Conservation (phyloP, 2,797 vertebrate species). For the Anguilla anguilla region DNA sequence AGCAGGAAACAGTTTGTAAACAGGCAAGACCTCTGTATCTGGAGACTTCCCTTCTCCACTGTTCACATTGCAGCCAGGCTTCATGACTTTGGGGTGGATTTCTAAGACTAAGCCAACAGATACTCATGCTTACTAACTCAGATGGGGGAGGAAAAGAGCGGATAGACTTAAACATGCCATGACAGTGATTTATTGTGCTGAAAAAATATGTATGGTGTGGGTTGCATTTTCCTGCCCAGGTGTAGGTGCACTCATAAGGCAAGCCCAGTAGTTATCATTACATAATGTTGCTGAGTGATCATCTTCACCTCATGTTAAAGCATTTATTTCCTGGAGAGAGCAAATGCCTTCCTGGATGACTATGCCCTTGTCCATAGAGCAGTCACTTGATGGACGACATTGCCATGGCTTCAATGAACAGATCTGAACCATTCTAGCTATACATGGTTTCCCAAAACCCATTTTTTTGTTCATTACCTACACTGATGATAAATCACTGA, state of each 20-base stretch:
- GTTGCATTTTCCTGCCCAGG: background rate
- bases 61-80: background rate
- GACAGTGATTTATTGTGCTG: background rate
- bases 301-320: background rate
- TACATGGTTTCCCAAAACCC: no score
- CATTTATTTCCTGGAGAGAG: background rate
- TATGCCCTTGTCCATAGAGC: background rate
- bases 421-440: no score
- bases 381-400: background rate
- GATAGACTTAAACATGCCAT: background rate
- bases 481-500: no score
- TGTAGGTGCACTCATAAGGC: background rate
- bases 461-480: no score
- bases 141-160: background rate
- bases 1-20: background rate
- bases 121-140: background rate
- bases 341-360: background rate
- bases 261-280: background rate
- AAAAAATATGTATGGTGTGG: background rate
- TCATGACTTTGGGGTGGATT: background rate
- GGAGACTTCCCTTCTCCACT: background rate
- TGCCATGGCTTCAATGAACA: no score
- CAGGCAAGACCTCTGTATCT: background rate
- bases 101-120: background rate
- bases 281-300: background rate